Conservation (phyloP, 2,797 vertebrate genomes). For the Danio aesculapii region DNA sequence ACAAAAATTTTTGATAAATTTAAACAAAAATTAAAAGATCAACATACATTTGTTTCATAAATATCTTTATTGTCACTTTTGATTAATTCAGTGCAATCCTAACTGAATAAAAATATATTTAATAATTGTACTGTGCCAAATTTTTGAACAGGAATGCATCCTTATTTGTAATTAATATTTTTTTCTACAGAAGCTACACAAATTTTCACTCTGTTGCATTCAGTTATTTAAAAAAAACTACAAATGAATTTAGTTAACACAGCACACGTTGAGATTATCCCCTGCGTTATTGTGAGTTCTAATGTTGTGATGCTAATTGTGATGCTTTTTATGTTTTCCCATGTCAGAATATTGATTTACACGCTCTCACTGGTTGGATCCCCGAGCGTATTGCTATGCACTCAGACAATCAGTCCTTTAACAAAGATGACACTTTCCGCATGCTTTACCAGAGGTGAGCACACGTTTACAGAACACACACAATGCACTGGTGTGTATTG, state of each 20-base stretch:
- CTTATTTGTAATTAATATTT: background rate
- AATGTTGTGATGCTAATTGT: background rate
- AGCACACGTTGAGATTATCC: too few species aligned
- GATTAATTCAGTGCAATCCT: too few species aligned
- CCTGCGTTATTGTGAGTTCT: background rate
- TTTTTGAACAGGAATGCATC: background rate
- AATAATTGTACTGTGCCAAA: background rate
- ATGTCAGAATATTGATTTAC: conserved; percentile 95
- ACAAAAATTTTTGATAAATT: background rate
- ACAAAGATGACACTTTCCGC: conserved; percentile 92
- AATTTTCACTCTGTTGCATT: background rate
- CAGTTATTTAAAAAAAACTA: too few species aligned
- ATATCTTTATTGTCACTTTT: background rate
- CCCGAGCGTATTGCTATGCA: conserved; percentile 99
- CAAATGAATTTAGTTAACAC: background rate
- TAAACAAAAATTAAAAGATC: background rate
- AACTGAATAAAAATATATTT: too few species aligned
- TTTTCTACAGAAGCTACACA: background rate
- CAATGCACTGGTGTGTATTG: background rate
- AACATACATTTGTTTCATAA: background rate
- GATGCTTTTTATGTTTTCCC: background rate
- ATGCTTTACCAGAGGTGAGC: conserved; percentile 96
- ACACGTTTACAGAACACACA: background rate
- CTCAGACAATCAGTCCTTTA: conserved; percentile 97
- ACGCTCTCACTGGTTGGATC: conserved; percentile 99